Percentiles rank a stretch among this genome's conserved stretches.
phyloP scores from a whole-genome alignment of 92 coral and sea anemone genomes.

The Porites evermanni region DNA sequence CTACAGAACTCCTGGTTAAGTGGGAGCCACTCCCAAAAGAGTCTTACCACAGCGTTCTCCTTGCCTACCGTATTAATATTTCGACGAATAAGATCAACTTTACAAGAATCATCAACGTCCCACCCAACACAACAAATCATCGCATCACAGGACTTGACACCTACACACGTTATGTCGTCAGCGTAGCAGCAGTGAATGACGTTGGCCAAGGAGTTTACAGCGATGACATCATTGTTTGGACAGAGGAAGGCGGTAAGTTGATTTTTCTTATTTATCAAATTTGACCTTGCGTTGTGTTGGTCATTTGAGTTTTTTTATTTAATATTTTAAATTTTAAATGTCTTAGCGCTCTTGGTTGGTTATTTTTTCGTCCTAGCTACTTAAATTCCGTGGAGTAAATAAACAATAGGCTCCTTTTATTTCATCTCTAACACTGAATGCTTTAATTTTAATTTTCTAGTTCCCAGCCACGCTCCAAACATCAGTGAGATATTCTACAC shows the following conservation, averaged over 20 bases:
- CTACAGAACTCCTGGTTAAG: slow-evolving; percentile 82
- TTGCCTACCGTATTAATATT: slow-evolving; percentile 63
- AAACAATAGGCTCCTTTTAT: too few species aligned
- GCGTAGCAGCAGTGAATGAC: slow-evolving; percentile 85
- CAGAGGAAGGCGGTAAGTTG: slow-evolving; percentile 86
- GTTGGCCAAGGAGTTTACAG: slow-evolving; percentile 88
- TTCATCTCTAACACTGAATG: neutral
- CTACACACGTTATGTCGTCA: slow-evolving; percentile 76
- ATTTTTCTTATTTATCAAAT: too few species aligned
- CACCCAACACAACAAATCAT: slow-evolving; percentile 31
- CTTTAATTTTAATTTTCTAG: slow-evolving; percentile 37
- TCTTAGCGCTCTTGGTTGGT: too few species aligned
- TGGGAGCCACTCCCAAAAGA: slow-evolving; percentile 71
- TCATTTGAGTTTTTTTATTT: too few species aligned
- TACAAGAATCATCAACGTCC: slow-evolving; percentile 48
- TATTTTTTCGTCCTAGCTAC: too few species aligned
- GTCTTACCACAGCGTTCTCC: slow-evolving; percentile 65
- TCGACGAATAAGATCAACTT: slow-evolving; percentile 8
- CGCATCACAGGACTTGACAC: slow-evolving; percentile 67
- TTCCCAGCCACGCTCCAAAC: slow-evolving; percentile 62
- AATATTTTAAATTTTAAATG: too few species aligned
- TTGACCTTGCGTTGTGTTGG: too few species aligned
- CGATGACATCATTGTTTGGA: slow-evolving; percentile 47
- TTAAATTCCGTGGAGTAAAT: too few species aligned
- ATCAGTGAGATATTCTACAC: slow-evolving; percentile 54